Evolutionary conservation across 2,797 vertebrate species (phyloP), one percentile per base, ranked within the genome.

Genomic region (Melanotaenia boesemani): DNA sequence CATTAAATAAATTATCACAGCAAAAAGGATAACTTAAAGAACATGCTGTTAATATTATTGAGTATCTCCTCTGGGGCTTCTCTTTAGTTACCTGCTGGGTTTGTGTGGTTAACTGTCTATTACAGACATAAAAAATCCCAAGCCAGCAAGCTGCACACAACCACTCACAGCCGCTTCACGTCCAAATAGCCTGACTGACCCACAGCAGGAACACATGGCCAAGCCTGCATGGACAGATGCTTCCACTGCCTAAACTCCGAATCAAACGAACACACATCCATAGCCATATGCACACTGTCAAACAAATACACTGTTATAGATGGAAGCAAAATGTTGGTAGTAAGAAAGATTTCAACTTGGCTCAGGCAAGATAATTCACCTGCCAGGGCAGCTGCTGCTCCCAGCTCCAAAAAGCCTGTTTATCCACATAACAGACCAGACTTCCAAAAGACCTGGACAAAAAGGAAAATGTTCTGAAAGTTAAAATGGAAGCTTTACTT

Each of bases 141-240:
- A 82, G 76, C 80, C 81, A 80, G 74, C 67, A 61, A 83, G 67
- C 77, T 75, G 39, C 41, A 60, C 52, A 81, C 78, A 76, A 77
- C 73, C 74, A 63, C 70, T 22, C 71, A 72, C 61, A 65, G 67
- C 60, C 46, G 30, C 80, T 82, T 75, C 82, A 72, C 74, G 85
- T 89, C 81, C 86, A 84, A 89, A 85, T 65, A 89, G 85, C 69
- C 84, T 74, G 78, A 81, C 79, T 88, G 87, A 89, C 82, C 86
- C 82, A 76, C 88, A 85, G 87, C 86, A 86, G 80, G 75, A 79
- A 67, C 57, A 46, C 77, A 70, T 60, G 67, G 81, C 75, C 84
- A 75, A 78, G 77, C 75, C 68, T 28, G 77, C 74, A 74, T 57
- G 70, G 79, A 79, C 84, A 90, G 86, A 91, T 84, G 82, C 80